Evolutionary conservation across 2,888 invertebrate species (phyloP), one percentile per base, ranked within the genome.

Genomic region (Melieria omissa): DNA sequence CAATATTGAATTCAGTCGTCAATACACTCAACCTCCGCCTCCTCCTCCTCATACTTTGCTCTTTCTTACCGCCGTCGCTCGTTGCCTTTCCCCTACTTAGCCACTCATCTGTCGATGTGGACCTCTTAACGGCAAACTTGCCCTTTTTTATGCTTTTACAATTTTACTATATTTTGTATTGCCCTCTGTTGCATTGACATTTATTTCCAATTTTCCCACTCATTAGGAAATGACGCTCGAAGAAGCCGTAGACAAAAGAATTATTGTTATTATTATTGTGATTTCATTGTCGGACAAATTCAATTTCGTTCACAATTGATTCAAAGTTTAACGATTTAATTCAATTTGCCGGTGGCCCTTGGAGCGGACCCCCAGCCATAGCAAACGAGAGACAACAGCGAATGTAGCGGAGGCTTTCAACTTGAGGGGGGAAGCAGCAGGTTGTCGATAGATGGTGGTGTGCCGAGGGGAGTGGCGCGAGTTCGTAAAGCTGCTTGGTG

Each of bases 151-250:
- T n/a, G 45, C n/a, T 44, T 12, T 57, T 41, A 41, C 41, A 5
- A 6, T 16, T 16, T 12, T 54, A 29, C 16, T 54, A 54, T 55
- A 16, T 12, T 12, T 14, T 52, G 54, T 47, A 47, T 10, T 66
- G 41, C 46, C 58, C n/a, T 57, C 6, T 29, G 12, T 52, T 10
- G 68, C 9, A n/a, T 52, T 14, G 60, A 69, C 46, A 63, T 63
- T 70, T 70, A 63, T 70, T 70, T 70, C 44, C 69, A 70, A 70
- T 70, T 70, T 70, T 70, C 69, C 29, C 69, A 70, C 69, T 63
- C 69, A 57, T 70, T 70, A 55, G 16, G 42, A 47, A 9, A 42
- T 8, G 12, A 54, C 61, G 45, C 58, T 47, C 42, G 12, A 8
- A 14, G 57, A 54, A 6, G 29, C 29, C 29, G 29, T 29, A 47